Conservation (phyloP, 2,113 vertebrate species). For the Apus apus region DNA sequence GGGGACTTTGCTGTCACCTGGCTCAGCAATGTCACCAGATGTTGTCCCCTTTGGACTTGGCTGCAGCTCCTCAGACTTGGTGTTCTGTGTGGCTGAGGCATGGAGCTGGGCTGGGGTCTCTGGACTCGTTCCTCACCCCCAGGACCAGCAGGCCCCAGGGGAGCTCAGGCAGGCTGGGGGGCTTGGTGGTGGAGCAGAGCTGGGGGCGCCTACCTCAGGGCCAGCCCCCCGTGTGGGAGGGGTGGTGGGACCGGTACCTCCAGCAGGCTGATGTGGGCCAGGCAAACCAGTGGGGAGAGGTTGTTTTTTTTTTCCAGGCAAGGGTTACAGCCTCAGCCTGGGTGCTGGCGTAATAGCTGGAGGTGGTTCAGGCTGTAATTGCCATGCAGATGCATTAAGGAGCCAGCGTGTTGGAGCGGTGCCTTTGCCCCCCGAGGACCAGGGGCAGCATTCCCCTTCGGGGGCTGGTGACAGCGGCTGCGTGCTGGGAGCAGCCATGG, state of each 20-base stretch:
- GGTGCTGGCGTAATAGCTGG: conserved; percentile 40
- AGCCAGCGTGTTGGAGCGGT: neutral
- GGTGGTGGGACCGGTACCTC: neutral
- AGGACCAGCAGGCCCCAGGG: neutral
- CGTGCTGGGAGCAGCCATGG: accelerated
- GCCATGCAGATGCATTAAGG: conserved; percentile 36
- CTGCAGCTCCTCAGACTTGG: neutral
- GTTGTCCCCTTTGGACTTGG: neutral
- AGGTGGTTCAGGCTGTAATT: conserved; percentile 53
- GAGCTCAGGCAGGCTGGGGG: neutral
- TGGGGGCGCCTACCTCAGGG: neutral
- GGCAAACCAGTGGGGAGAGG: neutral
- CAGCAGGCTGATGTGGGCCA: neutral
- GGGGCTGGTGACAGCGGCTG: neutral
- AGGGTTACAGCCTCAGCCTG: conserved; percentile 24
- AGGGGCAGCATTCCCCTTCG: neutral
- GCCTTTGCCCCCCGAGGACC: neutral
- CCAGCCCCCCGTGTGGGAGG: neutral
- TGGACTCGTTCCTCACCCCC: neutral
- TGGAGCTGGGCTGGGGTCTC: neutral
- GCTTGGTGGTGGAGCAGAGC: neutral
- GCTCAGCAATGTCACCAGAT: neutral
- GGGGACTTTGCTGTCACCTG: neutral
- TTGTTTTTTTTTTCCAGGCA: neutral
- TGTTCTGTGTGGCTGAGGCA: accelerated